Conservation (phyloP, 1,140 invertebrate genomes). For the Leguminivora glycinivorella region DNA sequence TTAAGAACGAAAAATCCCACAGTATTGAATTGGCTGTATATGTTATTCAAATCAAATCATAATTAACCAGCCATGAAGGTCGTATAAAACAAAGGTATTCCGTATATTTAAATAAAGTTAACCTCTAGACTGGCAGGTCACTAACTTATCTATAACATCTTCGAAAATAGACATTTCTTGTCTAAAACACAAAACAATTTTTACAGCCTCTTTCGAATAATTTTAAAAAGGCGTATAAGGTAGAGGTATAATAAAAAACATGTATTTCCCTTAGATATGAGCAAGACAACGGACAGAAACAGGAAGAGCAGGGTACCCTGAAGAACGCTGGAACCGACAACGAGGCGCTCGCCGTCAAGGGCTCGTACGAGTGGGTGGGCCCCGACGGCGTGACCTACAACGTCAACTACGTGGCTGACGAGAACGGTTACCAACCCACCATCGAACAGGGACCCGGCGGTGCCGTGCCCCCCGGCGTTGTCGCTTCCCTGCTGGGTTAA, state of each 20-base stretch:
- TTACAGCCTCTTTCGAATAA: too few relatives aligned
- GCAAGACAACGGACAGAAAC: conserved; percentile 79
- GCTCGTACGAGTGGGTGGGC: conserved; percentile 79
- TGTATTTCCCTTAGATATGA: conserved; percentile 52
- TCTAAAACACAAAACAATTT: too few relatives aligned
- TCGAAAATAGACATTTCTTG: too few relatives aligned
- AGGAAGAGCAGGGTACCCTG: conserved; percentile 80
- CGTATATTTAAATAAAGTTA: too few relatives aligned
- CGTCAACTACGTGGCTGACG: conserved; percentile 86
- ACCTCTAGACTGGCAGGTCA: too few relatives aligned
- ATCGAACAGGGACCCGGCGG: conserved; percentile 82
- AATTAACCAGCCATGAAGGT: too few relatives aligned
- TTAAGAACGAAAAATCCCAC: too few relatives aligned
- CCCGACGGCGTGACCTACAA: conserved; percentile 78
- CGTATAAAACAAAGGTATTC: too few relatives aligned
- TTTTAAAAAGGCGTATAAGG: too few relatives aligned
- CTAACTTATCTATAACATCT: too few relatives aligned
- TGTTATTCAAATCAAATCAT: too few relatives aligned
- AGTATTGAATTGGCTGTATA: too few relatives aligned
- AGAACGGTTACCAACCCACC: conserved; percentile 84
- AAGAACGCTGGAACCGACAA: conserved; percentile 79
- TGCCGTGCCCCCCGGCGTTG: conserved; percentile 52
- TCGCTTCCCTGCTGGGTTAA: conserved; percentile 61
- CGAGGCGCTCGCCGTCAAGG: conserved; percentile 63
- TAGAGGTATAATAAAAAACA: not conserved